Percentiles rank a stretch among this genome's conserved stretches.
Evolutionary conservation across 2,113 vertebrate genomes (phyloP).

Genomic region (Ovis canadensis): DNA sequence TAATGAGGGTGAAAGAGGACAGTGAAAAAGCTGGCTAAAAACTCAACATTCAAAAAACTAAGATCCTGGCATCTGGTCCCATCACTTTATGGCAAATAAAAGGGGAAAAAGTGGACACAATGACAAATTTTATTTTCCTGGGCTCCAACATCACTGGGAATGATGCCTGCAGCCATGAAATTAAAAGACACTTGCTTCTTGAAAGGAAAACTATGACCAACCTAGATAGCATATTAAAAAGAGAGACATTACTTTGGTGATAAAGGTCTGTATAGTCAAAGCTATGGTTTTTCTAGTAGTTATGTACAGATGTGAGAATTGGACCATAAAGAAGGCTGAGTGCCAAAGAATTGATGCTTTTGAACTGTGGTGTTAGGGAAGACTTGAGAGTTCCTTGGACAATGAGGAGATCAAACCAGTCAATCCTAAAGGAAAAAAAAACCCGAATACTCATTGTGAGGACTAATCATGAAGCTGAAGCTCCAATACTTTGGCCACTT

Average conservation of each 20-base stretch:
- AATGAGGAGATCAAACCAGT: not conserved
- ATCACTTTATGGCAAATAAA: not conserved
- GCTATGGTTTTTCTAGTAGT: not conserved
- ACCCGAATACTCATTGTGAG: not conserved
- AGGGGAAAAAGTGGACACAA: not conserved
- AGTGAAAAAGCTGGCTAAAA: not conserved
- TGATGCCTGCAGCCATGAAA: not conserved
- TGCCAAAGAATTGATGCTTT: not conserved
- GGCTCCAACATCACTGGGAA: not conserved
- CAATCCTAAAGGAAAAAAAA: not conserved
- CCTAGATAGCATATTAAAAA: not conserved
- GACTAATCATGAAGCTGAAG: not conserved
- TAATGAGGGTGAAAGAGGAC: not conserved
- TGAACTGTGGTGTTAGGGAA: not conserved
- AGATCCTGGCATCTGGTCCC: not conserved
- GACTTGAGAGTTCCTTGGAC: not conserved
- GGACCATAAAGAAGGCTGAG: not conserved
- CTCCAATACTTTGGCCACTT: not conserved
- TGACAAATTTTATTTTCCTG: not conserved
- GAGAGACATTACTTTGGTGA: not conserved
- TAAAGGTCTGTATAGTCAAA: not conserved
- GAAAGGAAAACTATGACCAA: not conserved
- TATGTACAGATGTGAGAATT: not conserved
- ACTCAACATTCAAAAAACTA: not conserved
- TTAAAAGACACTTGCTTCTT: not conserved